Evolutionary conservation across 2,888 invertebrate species (phyloP), one percentile per base, ranked within the genome.

Genomic region (Zhuqinia jingwanae): DNA sequence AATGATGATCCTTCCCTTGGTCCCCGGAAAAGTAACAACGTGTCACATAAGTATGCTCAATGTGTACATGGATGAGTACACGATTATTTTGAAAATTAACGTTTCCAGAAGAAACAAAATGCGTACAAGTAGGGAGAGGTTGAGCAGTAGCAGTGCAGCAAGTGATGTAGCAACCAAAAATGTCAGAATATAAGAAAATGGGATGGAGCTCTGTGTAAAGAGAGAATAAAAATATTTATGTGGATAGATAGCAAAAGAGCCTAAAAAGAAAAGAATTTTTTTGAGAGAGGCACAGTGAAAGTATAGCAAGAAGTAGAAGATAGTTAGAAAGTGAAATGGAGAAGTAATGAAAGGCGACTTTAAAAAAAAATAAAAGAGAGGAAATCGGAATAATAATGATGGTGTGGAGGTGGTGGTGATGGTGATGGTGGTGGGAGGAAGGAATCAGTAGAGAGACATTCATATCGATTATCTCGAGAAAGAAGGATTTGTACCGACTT

Each of bases 1-100:
- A 85, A 85, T 85, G 85, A 85, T 85, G 85, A 85, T 85, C 85
- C 85, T 79, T 80, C 60, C 79, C 85, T 79, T 80, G 63, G 83
- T 79, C 53, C 79, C 42, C 30, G 70, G 45, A n/a, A 78, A 85
- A 36, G 36, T 36, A 17, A 79, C 78, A 78, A 78, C 78, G 78
- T 78, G 73, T 85, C 85, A 80, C 79, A 79, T 85, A 85, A 79
- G 73, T 79, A 85, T 85, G 85, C 85, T 22, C 79, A 79, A 85
- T 85, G 85, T 85, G 85, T 63, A 75, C 63, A 73, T 50, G 85
- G 79, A 50, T 75, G 85, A 85, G 53, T 79, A 79, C 60, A 53
- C 85, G 79, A 78, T 79, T 85, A 79, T 73, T 85, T 53, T 3
- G 36, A 73, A 85, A 85, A 85, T 85, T 85, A 79, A 85, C 85